Percentiles rank a stretch among this genome's conserved stretches.
These are phyloP conservation scores for Drosophila nigritarsus DNA, from an alignment of 2,888 invertebrate species.

Conservation along the genomic window DNA sequence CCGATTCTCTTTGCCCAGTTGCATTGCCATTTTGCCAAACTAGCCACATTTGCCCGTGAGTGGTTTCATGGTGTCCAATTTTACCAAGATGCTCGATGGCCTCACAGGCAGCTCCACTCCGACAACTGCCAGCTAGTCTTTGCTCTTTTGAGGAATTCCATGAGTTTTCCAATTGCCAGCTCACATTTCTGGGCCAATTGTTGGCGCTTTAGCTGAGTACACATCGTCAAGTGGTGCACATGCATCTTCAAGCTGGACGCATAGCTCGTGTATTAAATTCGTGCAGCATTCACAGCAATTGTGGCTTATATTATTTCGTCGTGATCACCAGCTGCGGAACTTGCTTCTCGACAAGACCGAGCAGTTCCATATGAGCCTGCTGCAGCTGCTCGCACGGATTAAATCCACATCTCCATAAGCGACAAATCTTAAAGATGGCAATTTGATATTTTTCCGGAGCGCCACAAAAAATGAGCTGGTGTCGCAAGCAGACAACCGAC, in stretches of 20 bases:
- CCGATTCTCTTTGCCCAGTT: conserved; percentile 30
- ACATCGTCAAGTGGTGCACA: conserved; percentile 28
- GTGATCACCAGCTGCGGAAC: conserved; percentile 51
- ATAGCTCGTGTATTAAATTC: conserved; percentile 38
- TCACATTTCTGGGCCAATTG: conserved; percentile 43
- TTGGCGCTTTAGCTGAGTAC: background rate
- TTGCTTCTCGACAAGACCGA: background rate
- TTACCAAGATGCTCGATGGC: background rate
- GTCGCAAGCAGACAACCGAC: conserved; percentile 58
- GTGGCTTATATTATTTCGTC: conserved; percentile 33
- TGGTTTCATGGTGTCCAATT: background rate
- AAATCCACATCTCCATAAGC: conserved; percentile 65
- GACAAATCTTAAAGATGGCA: conserved; percentile 39
- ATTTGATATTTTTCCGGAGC: conserved; percentile 18
- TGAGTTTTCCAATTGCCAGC: conserved; percentile 10
- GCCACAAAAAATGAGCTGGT: conserved; percentile 55
- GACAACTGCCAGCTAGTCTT: too few relatives aligned
- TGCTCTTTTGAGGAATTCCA: conserved; percentile 24
- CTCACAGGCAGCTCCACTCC: background rate
- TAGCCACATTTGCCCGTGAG: conserved; percentile 1
- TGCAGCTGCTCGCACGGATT: conserved; percentile 31
- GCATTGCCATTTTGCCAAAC: conserved; percentile 31
- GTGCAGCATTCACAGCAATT: conserved; percentile 23
- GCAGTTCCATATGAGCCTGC: conserved; percentile 21
- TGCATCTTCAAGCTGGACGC: conserved; percentile 29